Conservation (phyloP, 2,888 invertebrate genomes). For the Toxonevra muliebris region DNA sequence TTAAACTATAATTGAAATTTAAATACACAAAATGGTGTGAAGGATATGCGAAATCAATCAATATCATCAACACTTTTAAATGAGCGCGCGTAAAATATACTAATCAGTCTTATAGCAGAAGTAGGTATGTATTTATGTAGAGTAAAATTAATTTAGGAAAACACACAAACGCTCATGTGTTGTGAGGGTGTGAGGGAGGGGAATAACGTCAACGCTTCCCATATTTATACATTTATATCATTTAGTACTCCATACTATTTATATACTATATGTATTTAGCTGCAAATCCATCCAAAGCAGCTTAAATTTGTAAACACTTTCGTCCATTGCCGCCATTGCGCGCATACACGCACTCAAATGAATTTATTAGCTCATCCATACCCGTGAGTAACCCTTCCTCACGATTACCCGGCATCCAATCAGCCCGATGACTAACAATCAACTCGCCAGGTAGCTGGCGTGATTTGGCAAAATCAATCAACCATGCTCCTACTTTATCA, state of each 20-base stretch:
- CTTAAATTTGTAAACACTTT: slow-evolving; percentile 54
- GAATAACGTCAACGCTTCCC: slow-evolving; percentile 18
- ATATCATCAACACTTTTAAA: slow-evolving; percentile 7
- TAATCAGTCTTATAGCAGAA: slow-evolving; percentile 32
- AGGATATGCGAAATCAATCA: not conserved
- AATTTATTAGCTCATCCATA: slow-evolving; percentile 88
- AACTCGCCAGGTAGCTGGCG: slow-evolving; percentile 75
- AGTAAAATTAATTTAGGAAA: not conserved
- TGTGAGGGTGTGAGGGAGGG: not conserved
- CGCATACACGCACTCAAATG: slow-evolving; percentile 66
- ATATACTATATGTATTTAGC: too few relatives aligned
- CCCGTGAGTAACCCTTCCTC: slow-evolving; percentile 96
- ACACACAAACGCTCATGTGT: not conserved
- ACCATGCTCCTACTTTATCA: slow-evolving; percentile 89
- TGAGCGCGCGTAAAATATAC: slow-evolving; percentile 20
- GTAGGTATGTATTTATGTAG: not conserved
- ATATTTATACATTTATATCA: not conserved
- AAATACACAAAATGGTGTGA: slow-evolving; percentile 9
- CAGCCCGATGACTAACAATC: slow-evolving; percentile 78
- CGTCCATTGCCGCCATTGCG: slow-evolving; percentile 43
- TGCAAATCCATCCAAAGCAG: not conserved
- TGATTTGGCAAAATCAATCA: slow-evolving; percentile 98
- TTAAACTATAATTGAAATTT: not conserved
- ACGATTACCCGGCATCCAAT: slow-evolving; percentile 94
- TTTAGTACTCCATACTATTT: not conserved